Percentiles rank a stretch among this genome's conserved stretches.
Evolutionary conservation across 2,888 invertebrate species (phyloP).

Genomic region (Leucozona laternaria): DNA sequence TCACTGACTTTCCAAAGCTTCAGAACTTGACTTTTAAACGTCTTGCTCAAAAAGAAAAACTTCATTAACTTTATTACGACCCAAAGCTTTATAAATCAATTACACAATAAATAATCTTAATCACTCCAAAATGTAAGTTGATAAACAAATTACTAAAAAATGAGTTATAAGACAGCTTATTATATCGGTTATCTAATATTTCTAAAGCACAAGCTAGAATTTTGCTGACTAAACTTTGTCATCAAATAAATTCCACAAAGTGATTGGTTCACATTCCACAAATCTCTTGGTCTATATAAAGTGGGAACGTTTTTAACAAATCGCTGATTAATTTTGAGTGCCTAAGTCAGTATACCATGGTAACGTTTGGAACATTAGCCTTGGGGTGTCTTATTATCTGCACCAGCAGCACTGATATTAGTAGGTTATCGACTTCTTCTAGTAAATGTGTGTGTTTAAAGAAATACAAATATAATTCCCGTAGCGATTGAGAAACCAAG

Average conservation of each 20-base stretch:
- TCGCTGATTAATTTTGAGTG: not conserved
- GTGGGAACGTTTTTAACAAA: not conserved
- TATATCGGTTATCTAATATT: constrained; percentile 6
- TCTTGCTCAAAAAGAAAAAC: not conserved
- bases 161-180: not conserved
- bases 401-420: not conserved
- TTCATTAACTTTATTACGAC: not conserved
- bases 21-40: not conserved
- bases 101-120: not conserved
- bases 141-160: not conserved
- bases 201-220: not conserved
- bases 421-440: not conserved
- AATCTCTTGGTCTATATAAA: not conserved
- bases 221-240: not conserved
- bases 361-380: not conserved
- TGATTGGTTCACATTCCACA: constrained; percentile 10
- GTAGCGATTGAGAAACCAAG: not conserved
- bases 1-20: not conserved
- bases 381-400: not conserved
- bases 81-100: not conserved
- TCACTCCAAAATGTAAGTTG: not conserved
- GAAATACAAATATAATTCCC: not conserved
- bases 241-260: not conserved
- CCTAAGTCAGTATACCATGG: not conserved
- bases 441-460: not conserved